A percentile compares a stretch with the other conserved stretches of the same genome.
phyloP scores from a whole-genome alignment of 2,888 invertebrate genomes.

The Idaea aversata region DNA sequence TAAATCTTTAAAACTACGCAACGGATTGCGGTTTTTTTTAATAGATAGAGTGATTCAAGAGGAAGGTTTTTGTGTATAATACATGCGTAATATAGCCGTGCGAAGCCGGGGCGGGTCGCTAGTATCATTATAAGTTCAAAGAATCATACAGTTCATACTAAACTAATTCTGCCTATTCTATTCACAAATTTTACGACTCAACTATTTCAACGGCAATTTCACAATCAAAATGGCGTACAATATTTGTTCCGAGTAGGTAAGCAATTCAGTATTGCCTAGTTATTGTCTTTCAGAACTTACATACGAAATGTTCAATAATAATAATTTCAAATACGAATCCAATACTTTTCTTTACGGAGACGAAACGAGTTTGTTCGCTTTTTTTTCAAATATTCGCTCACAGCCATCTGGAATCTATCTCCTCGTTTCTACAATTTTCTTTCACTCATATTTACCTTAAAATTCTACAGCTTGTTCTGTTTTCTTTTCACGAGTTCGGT shows the following conservation, averaged over 20 bases:
- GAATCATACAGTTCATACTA: background rate
- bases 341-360: constrained; percentile 41
- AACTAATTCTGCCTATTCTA: background rate
- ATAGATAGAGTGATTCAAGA: too few relatives aligned
- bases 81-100: too few relatives aligned
- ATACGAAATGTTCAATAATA: constrained; percentile 24
- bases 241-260: constrained; percentile 15
- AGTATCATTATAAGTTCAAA: background rate
- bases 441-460: constrained; percentile 51
- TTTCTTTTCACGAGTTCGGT: constrained; percentile 40
- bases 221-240: constrained; percentile 12
- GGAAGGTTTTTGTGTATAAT: too few relatives aligned
- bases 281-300: constrained; percentile 24
- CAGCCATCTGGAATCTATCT: constrained; percentile 58
- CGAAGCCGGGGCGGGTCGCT: too few relatives aligned
- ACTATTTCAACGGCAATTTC: constrained; percentile 19
- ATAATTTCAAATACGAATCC: constrained; percentile 39
- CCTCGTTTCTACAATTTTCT: constrained; percentile 52
- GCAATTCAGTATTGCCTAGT: constrained; percentile 20
- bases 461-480: constrained; percentile 47
- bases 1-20: too few relatives aligned
- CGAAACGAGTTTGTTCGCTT: constrained; percentile 47
- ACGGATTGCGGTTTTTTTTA: too few relatives aligned
- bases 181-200: background rate
- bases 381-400: constrained; percentile 34